Percentiles rank a stretch among this genome's conserved stretches.
Evolutionary conservation across 2,797 vertebrate species (phyloP).

Genomic region (Epinephelus coioides): DNA sequence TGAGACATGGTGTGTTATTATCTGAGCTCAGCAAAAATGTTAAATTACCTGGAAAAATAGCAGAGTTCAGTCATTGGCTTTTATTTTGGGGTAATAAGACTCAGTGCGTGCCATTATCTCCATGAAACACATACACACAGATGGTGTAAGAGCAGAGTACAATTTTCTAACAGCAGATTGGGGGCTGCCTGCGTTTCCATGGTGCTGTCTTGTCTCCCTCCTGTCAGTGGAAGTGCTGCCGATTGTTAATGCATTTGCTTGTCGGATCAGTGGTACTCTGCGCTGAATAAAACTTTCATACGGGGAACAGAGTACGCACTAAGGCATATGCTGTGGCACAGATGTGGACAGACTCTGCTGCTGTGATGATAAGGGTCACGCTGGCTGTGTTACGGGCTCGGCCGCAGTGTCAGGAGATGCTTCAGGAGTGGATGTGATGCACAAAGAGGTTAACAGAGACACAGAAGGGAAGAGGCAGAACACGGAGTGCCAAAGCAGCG

Average conservation of each 20-base stretch:
- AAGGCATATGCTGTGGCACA: constrained; percentile 22
- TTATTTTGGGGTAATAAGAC: constrained; percentile 34
- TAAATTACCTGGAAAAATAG: constrained; percentile 28
- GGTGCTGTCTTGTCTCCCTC: neutral
- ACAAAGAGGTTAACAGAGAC: constrained; percentile 34
- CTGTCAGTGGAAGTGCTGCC: constrained; percentile 14
- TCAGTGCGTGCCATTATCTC: constrained; percentile 30
- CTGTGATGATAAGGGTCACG: constrained; percentile 57
- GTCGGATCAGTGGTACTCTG: neutral
- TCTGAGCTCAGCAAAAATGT: constrained; percentile 7
- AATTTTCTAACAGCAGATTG: constrained; percentile 25
- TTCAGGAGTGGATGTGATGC: constrained; percentile 25
- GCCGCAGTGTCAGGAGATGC: constrained; percentile 32
- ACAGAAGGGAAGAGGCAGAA: constrained; percentile 15
- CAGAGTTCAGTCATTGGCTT: constrained; percentile 39
- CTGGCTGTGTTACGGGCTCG: constrained; percentile 15
- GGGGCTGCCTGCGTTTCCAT: constrained; percentile 9
- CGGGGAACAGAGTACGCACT: neutral
- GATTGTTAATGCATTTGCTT: constrained; percentile 31
- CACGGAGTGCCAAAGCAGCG: constrained; percentile 9
- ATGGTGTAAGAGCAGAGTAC: constrained; percentile 14
- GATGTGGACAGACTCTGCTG: constrained; percentile 45
- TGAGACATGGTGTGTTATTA: constrained; percentile 20
- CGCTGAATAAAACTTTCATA: constrained; percentile 15
- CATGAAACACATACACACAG: constrained; percentile 32